Conservation (phyloP, 2,888 invertebrate species). For the Eumacrocentrus americanus region DNA sequence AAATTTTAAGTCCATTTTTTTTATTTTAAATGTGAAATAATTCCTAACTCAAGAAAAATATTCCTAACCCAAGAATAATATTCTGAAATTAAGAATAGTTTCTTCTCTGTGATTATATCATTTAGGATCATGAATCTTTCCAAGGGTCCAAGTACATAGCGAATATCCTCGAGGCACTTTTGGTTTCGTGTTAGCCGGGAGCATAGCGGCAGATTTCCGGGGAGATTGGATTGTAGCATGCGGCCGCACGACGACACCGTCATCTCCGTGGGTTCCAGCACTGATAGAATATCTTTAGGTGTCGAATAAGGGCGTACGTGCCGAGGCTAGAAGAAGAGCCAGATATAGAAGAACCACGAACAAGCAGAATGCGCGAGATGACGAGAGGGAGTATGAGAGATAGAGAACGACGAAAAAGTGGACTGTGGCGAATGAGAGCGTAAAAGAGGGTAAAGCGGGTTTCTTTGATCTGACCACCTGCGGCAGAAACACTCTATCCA, state of each 20-base stretch:
- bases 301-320: constrained; percentile 30
- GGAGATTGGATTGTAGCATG: constrained; percentile 44
- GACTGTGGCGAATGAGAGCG: constrained; percentile 19
- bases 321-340: constrained; percentile 6
- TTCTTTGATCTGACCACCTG: constrained; percentile 46
- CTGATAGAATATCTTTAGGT: constrained; percentile 39
- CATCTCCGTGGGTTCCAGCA: constrained; percentile 17
- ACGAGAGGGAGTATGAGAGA: constrained; percentile 2
- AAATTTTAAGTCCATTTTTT: too few relatives aligned
- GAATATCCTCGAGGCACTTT: too few relatives aligned
- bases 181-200: too few relatives aligned
- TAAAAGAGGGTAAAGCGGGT: constrained; percentile 34
- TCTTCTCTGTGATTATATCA: too few relatives aligned
- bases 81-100: too few relatives aligned
- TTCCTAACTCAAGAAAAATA: too few relatives aligned
- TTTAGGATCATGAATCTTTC: too few relatives aligned
- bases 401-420: not conserved
- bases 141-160: too few relatives aligned
- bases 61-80: too few relatives aligned
- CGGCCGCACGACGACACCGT: constrained; percentile 22
- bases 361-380: constrained; percentile 3
- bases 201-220: constrained; percentile 39
- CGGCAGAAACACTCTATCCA: constrained; percentile 30
- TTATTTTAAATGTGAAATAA: too few relatives aligned
- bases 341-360: not conserved